Evolutionary conservation across 2,888 invertebrate species (phyloP), one percentile per base, ranked within the genome.

Genomic region (Cyclophora albipunctata): DNA sequence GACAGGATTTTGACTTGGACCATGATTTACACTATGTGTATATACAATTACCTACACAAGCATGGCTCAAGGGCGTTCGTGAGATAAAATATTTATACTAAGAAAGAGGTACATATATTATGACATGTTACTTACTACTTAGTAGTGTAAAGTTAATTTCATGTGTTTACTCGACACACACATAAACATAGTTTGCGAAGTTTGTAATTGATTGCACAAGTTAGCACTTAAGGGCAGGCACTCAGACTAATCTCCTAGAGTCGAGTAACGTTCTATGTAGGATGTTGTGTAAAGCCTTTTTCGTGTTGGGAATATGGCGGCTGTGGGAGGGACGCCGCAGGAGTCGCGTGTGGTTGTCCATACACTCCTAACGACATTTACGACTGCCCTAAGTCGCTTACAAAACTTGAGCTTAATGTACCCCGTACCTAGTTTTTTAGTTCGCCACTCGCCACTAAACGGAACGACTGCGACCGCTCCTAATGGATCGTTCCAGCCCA

Each of bases 371-470:
- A 81, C 73, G 67, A 71, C 66, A 72, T 81, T 84, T 79, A 83
- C 73, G 77, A 75, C 56, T 66, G 67, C 74, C 74, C 75, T 69
- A 75, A 58, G 58, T 59, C 57, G 57, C 66, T 66, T 67, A 73
- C 75, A 71, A 73, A 69, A 69, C 75, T 75, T 83, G 84, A 70
- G 66, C 72, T 81, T 82, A 85, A 84, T 83, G 75, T 5, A 4
- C 37, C 4, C 60, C 57, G 60, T 54, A 57, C 68, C 67, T 58
- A 63, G 69, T 76, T 78, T 81, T 81, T 81, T 77, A 73, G 62
- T 67, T 37, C 37, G 37, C 37, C 37, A 5, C 37, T 67, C 57
- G 62, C 60, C 58, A 61, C 63, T 68, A 68, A 71, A 71, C 69
- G 66, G 72, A 64, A 62, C 52, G 55, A 57, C 60, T 60, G 55